Evolutionary conservation across 2,888 invertebrate genomes (phyloP).

Genomic region (Ochropleura plecta): DNA sequence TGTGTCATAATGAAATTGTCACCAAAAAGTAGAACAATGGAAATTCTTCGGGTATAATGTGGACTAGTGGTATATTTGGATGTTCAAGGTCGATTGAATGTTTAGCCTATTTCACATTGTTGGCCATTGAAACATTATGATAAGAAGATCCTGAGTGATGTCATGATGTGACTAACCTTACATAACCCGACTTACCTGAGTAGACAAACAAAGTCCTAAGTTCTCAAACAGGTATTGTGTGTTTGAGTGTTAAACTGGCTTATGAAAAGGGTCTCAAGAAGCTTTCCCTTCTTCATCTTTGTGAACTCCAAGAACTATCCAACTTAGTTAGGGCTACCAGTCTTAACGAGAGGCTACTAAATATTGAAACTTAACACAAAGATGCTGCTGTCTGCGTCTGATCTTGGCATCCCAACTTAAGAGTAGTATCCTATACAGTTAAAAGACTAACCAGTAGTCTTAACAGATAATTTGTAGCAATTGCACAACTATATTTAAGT

Average conservation of each 20-base stretch:
- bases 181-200: not conserved
- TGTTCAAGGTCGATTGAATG: constrained; percentile 34
- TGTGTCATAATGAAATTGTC: constrained; percentile 45
- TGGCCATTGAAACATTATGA: not conserved
- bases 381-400: not conserved
- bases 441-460: constrained; percentile 6
- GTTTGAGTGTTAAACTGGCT: constrained; percentile 24
- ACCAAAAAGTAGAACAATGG: constrained; percentile 57
- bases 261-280: constrained; percentile 26
- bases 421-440: not conserved
- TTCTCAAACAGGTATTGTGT: constrained; percentile 14
- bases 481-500: constrained; percentile 31
- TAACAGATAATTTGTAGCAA: constrained; percentile 28
- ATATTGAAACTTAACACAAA: constrained; percentile 12
- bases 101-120: constrained; percentile 25
- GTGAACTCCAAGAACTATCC: constrained; percentile 20
- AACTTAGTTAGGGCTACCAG: constrained; percentile 25
- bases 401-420: not conserved
- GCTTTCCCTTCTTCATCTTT: constrained; percentile 17
- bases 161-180: constrained; percentile 6
- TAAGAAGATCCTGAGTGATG: not conserved
- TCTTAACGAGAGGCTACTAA: not conserved
- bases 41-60: constrained; percentile 40
- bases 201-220: constrained; percentile 9
- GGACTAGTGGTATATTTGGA: constrained; percentile 30